Evolutionary conservation across 2,797 vertebrate genomes (phyloP).

Genomic region (Danio kyathit): DNA sequence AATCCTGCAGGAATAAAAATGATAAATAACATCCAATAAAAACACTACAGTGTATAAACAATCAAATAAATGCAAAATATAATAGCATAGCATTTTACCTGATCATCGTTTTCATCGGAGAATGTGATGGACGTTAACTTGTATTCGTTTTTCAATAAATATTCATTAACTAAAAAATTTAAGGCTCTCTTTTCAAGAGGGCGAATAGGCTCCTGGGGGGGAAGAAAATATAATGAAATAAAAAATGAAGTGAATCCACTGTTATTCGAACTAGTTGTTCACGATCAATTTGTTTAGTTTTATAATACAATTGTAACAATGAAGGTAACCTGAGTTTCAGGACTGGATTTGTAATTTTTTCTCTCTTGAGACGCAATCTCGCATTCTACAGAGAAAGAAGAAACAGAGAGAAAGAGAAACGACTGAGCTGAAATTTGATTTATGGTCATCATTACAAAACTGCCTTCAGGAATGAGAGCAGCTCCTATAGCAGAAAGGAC

Average conservation of each 20-base stretch:
- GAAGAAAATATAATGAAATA: neutral
- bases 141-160: constrained; percentile 98
- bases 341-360: constrained; percentile 98
- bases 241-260: neutral
- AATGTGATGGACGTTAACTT: constrained; percentile 99
- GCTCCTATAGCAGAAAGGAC: constrained; percentile 75
- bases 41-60: neutral
- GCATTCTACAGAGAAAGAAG: constrained; percentile 81
- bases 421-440: constrained; percentile 52
- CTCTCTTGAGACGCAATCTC: constrained; percentile 97
- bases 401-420: constrained; percentile 54
- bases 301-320: constrained; percentile 6
- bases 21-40: neutral
- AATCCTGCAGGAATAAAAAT: constrained; percentile 82
- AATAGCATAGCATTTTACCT: constrained; percentile 81
- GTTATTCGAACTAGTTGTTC: neutral
- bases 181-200: constrained; percentile 99
- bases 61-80: neutral
- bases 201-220: constrained; percentile 92
- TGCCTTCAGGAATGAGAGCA: constrained; percentile 39
- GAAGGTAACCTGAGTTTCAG: constrained; percentile 97
- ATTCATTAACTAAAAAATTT: constrained; percentile 99
- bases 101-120: constrained; percentile 99
- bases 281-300: neutral
- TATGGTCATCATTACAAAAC: neutral